Evolutionary conservation across 2,888 invertebrate species (phyloP).

Genomic region (Prostheceraeus crozeri): DNA sequence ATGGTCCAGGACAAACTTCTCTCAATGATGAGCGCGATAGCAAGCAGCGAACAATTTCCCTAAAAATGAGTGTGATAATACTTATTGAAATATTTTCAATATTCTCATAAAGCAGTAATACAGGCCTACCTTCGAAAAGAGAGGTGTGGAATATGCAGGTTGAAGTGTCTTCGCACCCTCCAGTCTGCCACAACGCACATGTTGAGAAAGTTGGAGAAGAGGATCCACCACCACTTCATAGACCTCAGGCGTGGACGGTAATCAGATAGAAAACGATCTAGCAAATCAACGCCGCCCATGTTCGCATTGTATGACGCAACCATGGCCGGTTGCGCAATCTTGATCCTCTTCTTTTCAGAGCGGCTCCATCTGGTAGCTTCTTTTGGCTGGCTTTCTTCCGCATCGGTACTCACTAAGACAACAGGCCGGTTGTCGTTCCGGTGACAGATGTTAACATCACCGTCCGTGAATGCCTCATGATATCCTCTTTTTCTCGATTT

Average conservation of each 20-base stretch:
- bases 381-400: no score
- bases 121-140: no score
- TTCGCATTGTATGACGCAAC: neutral
- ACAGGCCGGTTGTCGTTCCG: conserved; percentile 11
- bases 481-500: neutral
- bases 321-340: conserved; percentile 11
- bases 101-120: no score
- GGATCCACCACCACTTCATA: conserved; percentile 3
- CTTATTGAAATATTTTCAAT: no score
- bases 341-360: conserved; percentile 1
- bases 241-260: neutral
- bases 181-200: neutral
- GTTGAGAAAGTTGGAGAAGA: conserved; percentile 12
- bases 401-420: neutral
- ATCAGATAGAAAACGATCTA: conserved; percentile 17
- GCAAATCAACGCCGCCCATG: neutral
- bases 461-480: conserved; percentile 4
- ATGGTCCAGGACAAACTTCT: conserved; percentile 15
- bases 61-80: no score
- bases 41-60: no score
- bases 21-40: no score
- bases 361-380: conserved; percentile 2
- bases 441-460: neutral
- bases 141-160: no score
- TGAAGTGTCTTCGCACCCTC: no score